Conservation (phyloP, 2,113 vertebrate species). For the Cololabis saira region DNA sequence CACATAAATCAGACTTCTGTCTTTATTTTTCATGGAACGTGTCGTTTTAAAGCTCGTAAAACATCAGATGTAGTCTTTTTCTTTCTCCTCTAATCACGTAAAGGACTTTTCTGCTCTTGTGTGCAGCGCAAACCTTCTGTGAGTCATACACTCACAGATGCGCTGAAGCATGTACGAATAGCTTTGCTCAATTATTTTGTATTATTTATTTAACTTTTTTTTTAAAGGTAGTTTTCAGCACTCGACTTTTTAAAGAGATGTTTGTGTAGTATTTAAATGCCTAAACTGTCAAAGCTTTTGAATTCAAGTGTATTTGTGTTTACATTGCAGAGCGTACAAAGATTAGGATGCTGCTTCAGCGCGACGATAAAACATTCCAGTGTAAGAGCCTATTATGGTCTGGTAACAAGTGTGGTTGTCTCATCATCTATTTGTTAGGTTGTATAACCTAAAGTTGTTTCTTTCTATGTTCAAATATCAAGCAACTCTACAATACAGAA, state of each 20-base stretch:
- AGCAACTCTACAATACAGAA: background rate
- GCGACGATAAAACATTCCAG: conserved; percentile 62
- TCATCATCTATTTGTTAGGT: conserved; percentile 46
- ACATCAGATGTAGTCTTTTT: conserved; percentile 26
- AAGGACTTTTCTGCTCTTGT: conserved; percentile 28
- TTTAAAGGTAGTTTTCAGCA: conserved; percentile 30
- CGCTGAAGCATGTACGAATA: conserved; percentile 29
- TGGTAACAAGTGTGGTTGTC: conserved; percentile 47
- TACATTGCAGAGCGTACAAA: conserved; percentile 30
- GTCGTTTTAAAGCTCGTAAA: conserved; percentile 51
- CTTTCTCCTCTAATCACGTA: conserved; percentile 6
- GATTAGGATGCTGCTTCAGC: conserved; percentile 15
- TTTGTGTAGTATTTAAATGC: conserved; percentile 37
- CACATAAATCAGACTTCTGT: background rate
- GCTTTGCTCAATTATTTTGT: conserved; percentile 56
- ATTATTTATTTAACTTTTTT: conserved; percentile 62
- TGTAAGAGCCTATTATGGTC: conserved; percentile 35
- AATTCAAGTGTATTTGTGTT: conserved; percentile 25
- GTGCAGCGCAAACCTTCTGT: conserved; percentile 26
- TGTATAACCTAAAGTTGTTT: conserved; percentile 19
- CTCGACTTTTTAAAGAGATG: conserved; percentile 47
- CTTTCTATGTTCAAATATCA: background rate
- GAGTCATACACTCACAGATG: conserved; percentile 37
- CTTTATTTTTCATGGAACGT: conserved; percentile 6
- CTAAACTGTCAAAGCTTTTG: conserved; percentile 27